Evolutionary conservation across 2,888 invertebrate genomes (phyloP), one percentile per base, ranked within the genome.

Genomic region (Lapara coniferarum): DNA sequence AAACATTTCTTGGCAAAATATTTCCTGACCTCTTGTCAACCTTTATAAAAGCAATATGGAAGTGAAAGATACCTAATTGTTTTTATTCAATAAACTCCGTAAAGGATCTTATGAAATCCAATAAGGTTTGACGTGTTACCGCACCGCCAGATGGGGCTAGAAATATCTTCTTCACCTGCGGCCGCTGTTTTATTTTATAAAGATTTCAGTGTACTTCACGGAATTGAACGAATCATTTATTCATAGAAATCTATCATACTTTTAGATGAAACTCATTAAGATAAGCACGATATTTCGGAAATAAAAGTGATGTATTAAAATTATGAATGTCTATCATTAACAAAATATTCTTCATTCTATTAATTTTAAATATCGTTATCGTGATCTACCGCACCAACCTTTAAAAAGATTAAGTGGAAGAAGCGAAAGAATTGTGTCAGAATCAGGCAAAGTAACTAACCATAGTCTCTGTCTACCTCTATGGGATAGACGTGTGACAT

Each of bases 31-130:
- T 16, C 19, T 4, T 19, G 13, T 19, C 49, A 49, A 19, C 49
- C 19, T 63, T 49, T 19, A 49, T 46, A 63, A 49, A 6, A 63
- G 16, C 19, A 49, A 19, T 49, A n/a, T 16, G 16, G 46, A 37
- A 37, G 37, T 37, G 37, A 6, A 46, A 63, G 49, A 12, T 7
- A 10, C 16, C 19, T 63, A 63, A 49, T 63, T 49, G 63, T 49
- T 49, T 19, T 63, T 49, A 63, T 63, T 19, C 49, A 63, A 63
- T 63, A 63, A 63, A 44, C 49, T 63, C 19, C 46, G 49, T 49
- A 63, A 63, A 49, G 63, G 46, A 16, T 63, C 19, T 63, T 49
- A 63, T 30, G 57, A 57, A 57, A 57, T 49, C 49, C 49, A 63
- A 59, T 59, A 46, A 49, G 49, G 46, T 7, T 16, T 63, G 63